Evolutionary conservation across 2,888 invertebrate species (phyloP), one percentile per base, ranked within the genome.

Genomic region (Mimachlamys varia): DNA sequence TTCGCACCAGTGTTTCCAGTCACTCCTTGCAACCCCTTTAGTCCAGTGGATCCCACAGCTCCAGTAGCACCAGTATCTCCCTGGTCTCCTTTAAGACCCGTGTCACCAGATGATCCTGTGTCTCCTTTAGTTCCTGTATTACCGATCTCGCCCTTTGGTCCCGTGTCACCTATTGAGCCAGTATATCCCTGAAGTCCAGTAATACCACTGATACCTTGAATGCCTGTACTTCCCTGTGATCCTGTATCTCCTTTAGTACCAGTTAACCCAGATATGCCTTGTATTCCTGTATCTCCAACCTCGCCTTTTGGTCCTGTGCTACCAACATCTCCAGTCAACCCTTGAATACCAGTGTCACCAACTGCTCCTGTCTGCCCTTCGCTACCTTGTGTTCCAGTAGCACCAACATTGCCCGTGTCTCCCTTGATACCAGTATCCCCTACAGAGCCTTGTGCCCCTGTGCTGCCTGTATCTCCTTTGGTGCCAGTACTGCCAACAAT

Each of bases 51-150:
- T 87, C 94, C 96, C 89, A 89, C 44, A 19, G 53, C 89, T 37
- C 91, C 92, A n/a, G 58, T 38, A 38, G 90, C 89, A 2, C 93
- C 93, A 55, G 58, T 88, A 17, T 37, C 87, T 53, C 93, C 93
- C 17, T n/a, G n/a, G 19, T 62, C 38, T 5, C 93, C 93, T 49
- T 88, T 87, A n/a, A n/a, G 19, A 27, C 93, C 93, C 22, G 37
- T 53, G 27, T n/a, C n/a, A n/a, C n/a, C n/a, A n/a, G 44, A 44
- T 3, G 44, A 44, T 5, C 44, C 44, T 44, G 44, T 44, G 44
- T 5, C 44, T 37, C 96, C 96, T 76, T 94, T 91, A 53, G 90
- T 87, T 17, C 95, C 97, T 4, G 94, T 0, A 98, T 92, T 94
- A 94, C 93, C 91, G 22, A 88, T 38, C 87, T 33, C 15, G 22